Base-by-base conservation (phyloP, 2,888 invertebrate species). In the Oscheius sp. region DNA sequence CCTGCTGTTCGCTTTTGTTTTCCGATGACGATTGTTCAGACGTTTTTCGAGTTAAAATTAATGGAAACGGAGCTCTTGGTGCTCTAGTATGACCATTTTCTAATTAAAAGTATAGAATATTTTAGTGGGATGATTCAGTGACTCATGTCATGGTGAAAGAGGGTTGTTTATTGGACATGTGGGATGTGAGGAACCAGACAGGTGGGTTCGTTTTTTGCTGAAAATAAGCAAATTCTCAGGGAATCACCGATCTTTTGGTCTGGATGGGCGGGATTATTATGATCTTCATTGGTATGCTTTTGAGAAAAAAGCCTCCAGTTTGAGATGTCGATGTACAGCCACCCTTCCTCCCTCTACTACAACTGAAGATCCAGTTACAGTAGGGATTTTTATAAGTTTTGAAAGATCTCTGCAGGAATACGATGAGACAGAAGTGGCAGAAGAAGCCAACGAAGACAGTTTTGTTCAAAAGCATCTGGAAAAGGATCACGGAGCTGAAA, bases 331-430 rank as follows among this genome's bases (percentile, higher is more conserved):
- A 17, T 66, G 66, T 53, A 20, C 34, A 33, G 17, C 29, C 25
- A 61, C 17, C 5, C n/a, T 31, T 4, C 34, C 55, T 17, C 33
- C 55, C 4, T 34, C 55, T 2, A 55, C 55, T 8, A 55, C 55
- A 5, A 48, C 48, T 6, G 55, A 55, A 20, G 55, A 55, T 55
- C 55, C 55, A 3, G n/a, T 55, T 20, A 34, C 55, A 6, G 55
- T 55, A n/a, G 87, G 64, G 79, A 88, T 73, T 88, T 88, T 79
- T 86, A 12, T 42, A 42, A 0, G 4, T 42, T 12, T 20, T 15
- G 37, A 4, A 42, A 42, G 12, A 42, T 8, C 4, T 42, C 12
- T 42, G 3, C 1, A 42, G 20, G 4, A 17, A n/a, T n/a, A n/a
- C n/a, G n/a, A n/a, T n/a, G n/a, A 23, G 17, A 17, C 17, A 15